Percentiles rank a stretch among this genome's conserved stretches.
Conservation (phyloP, 1,140 invertebrate species). For the Globodera rostochiensis region DNA sequence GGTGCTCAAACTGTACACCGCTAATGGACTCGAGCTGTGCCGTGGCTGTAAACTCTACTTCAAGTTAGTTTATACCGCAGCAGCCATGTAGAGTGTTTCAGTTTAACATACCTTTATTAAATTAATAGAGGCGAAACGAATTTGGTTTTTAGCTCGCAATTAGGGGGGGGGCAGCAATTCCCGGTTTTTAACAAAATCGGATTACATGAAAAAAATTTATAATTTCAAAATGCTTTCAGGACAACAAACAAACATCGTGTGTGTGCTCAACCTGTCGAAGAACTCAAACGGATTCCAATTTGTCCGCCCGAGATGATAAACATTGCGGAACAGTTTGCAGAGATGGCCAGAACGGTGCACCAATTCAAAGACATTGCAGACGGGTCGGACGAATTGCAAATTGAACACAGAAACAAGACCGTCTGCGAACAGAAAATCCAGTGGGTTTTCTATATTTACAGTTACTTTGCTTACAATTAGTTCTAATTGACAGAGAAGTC, state of each 20-base stretch:
- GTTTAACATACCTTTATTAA: too few species aligned
- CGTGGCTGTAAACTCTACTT: slow-evolving; percentile 41
- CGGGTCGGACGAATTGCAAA: slow-evolving; percentile 31
- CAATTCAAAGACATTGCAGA: slow-evolving; percentile 34
- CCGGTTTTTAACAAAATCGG: too few species aligned
- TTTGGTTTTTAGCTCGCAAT: too few species aligned
- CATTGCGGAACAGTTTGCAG: slow-evolving; percentile 35
- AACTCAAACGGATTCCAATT: slow-evolving; percentile 5
- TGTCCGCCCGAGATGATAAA: slow-evolving; percentile 36
- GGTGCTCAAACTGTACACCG: slow-evolving; percentile 39
- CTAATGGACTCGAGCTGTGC: slow-evolving; percentile 40
- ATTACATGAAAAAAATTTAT: too few species aligned
- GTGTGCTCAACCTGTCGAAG: slow-evolving; percentile 24
- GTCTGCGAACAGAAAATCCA: slow-evolving; percentile 17
- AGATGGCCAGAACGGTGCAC: slow-evolving; percentile 28
- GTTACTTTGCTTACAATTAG: too few species aligned
- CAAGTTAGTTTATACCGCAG: slow-evolving; percentile 20
- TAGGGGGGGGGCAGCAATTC: too few species aligned
- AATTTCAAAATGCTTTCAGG: slow-evolving; percentile 25
- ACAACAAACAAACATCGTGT: slow-evolving; percentile 37
- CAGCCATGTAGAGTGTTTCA: too few species aligned
- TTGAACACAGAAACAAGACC: slow-evolving; percentile 24
- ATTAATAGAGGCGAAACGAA: too few species aligned
- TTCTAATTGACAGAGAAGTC: background rate
- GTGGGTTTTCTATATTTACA: background rate